Evolutionary conservation across 2,888 invertebrate species (phyloP).

Genomic region (Megaustenia siamemsis): DNA sequence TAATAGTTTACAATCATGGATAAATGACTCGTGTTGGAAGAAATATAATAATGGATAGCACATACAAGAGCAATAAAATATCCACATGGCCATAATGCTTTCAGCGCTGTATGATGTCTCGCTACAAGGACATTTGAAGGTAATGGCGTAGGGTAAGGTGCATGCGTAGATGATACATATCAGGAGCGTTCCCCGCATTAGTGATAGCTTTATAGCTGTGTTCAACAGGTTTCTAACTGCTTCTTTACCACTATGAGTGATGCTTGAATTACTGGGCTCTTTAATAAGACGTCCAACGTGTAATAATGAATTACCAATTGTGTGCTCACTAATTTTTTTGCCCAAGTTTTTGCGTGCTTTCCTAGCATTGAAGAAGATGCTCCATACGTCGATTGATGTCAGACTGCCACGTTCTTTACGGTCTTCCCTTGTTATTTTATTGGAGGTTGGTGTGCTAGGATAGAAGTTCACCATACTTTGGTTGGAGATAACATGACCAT

Average conservation of each 20-base stretch:
- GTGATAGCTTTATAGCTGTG: background rate
- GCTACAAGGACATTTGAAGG: background rate
- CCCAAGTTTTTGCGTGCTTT: too few relatives aligned
- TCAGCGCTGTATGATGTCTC: background rate
- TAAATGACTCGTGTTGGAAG: slow-evolving; percentile 5
- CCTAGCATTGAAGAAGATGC: too few relatives aligned
- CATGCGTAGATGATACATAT: background rate
- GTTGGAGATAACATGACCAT: too few relatives aligned
- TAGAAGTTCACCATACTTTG: too few relatives aligned
- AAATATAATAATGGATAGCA: slow-evolving; percentile 37
- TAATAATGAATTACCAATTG: too few relatives aligned
- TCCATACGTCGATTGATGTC: too few relatives aligned
- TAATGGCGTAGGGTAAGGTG: slow-evolving; percentile 14
- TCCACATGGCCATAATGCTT: slow-evolving; percentile 4
- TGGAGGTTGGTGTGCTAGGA: too few relatives aligned
- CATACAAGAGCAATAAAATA: slow-evolving; percentile 25
- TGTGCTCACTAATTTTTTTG: too few relatives aligned
- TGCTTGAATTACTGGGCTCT: background rate
- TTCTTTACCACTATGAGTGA: background rate
- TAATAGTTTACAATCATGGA: too few relatives aligned
- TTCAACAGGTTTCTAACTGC: background rate
- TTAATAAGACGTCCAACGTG: background rate
- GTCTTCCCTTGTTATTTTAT: too few relatives aligned
- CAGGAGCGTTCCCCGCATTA: background rate
- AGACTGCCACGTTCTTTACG: too few relatives aligned